A percentile compares a stretch with the other conserved stretches of the same genome.
These are phyloP conservation scores for Pseudomyrmex pallidus DNA, from an alignment of 1,140 invertebrate genomes.

Conservation along the genomic window DNA sequence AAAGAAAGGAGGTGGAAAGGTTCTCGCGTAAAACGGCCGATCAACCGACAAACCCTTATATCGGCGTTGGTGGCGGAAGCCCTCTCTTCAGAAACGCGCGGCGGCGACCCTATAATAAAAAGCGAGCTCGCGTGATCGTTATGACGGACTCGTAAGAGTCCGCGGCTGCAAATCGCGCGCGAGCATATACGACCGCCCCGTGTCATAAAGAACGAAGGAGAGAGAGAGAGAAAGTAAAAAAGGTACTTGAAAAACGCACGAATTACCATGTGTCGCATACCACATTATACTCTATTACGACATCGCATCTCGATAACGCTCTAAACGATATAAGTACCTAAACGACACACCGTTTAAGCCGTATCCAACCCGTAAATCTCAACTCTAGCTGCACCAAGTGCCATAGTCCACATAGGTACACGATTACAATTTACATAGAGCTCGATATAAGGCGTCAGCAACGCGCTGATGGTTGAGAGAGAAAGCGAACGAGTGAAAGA, in stretches of 20 bases:
- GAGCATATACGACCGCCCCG: background rate
- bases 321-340: slow-evolving; percentile 67
- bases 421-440: slow-evolving; percentile 65
- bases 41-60: background rate
- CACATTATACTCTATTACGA: slow-evolving; percentile 43
- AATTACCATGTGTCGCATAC: slow-evolving; percentile 68
- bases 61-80: slow-evolving; percentile 4
- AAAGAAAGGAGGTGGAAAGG: slow-evolving; percentile 4
- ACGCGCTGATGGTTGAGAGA: slow-evolving; percentile 34
- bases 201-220: background rate
- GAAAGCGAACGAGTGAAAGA: slow-evolving; percentile 18
- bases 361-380: slow-evolving; percentile 68
- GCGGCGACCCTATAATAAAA: background rate
- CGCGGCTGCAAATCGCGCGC: background rate
- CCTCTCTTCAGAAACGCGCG: slow-evolving; percentile 13
- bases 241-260: slow-evolving; percentile 60
- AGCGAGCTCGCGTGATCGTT: slow-evolving; percentile 28
- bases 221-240: background rate
- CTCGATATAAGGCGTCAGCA: slow-evolving; percentile 41
- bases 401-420: slow-evolving; percentile 76
- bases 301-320: slow-evolving; percentile 62
- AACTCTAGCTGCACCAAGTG: slow-evolving; percentile 77
- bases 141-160: background rate
- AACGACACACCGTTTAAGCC: slow-evolving; percentile 68
- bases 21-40: slow-evolving; percentile 15